Base-by-base conservation (phyloP, 2,113 vertebrate species). In the Cyprinodon tularosa region DNA sequence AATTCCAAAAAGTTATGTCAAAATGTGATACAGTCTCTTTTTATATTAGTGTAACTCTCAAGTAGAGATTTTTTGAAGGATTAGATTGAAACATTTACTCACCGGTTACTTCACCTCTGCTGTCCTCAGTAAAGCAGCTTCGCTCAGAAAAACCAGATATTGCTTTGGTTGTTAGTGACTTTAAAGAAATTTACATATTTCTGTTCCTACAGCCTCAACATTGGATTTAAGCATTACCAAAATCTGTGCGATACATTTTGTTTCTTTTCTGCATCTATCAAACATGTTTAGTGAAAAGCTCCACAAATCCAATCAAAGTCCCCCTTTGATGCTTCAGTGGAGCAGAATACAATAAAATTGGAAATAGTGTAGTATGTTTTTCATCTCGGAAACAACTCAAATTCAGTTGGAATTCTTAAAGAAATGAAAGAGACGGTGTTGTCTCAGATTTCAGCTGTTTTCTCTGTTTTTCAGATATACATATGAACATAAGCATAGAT, bases 221-320 rank as follows among this genome's bases (percentile, higher is more conserved):
- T 57, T 20, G 17, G 50, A n/a, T n/a, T 57, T 20, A 57, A 57
- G 50, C 50, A 57, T 57, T 57, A n/a, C 4, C 6, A 45, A 57
- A 57, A n/a, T 57, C 50, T 57, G 50, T 57, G 6, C 17, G 17
- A 57, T 20, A 57, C 5, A 57, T 57, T 57, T 57, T 57, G 50
- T 53, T 57, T 57, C 50, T 20, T 57, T 57, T 57, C 50, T 57
- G 50, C 50, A 57, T 20, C 17, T 57, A 20, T 57, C 17, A 57
- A 9, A 57, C 50, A 57, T 20, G 50, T 2, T 71, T 47, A 59
- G 6, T 77, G 15, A 67, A 67, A 45, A 71, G n/a, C 66, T 42
- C 37, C 66, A 44, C 29, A 59, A 72, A 64, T 73, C 68, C n/a
- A 10, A 72, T 7, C 42, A 38, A 38, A 72, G 68, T 44, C 50